These are phyloP conservation scores for Macrotis lagotis DNA, from an alignment of 2,113 vertebrate genomes.

Conservation along the genomic window DNA sequence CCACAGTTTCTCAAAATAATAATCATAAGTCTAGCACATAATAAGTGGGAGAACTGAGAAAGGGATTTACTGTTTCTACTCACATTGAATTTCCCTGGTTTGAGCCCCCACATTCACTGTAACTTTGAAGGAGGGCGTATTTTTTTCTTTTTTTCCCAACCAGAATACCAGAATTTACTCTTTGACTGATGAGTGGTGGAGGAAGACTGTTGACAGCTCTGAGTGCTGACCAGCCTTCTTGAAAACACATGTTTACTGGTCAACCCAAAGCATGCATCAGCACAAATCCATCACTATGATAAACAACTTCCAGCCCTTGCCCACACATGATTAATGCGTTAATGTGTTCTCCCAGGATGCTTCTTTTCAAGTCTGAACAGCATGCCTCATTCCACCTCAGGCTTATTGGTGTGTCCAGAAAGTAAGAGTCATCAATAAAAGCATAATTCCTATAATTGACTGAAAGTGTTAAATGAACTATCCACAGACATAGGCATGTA, in stretches of 20 bases:
- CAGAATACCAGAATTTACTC: not conserved
- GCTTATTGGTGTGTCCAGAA: not conserved
- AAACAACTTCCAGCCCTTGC: not conserved
- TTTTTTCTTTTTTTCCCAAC: not conserved
- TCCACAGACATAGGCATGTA: not conserved
- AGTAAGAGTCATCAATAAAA: constrained; percentile 1
- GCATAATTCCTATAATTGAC: not conserved
- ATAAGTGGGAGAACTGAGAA: not conserved
- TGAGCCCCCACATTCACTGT: not conserved
- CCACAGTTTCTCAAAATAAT: not conserved
- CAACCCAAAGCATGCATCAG: not conserved
- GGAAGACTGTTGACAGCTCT: not conserved
- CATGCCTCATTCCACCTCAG: not conserved
- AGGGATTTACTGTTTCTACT: not conserved
- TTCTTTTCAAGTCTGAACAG: not conserved
- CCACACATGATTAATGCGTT: not conserved
- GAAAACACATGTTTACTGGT: not conserved
- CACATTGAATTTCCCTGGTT: not conserved
- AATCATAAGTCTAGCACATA: not conserved
- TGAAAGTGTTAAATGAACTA: not conserved
- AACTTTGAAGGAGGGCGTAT: not conserved
- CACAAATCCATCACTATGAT: not conserved
- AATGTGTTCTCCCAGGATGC: not conserved
- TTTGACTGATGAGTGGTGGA: not conserved
- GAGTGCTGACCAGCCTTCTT: not conserved